Percentiles rank a stretch among this genome's conserved stretches.
These are phyloP conservation scores for Chesias legatella DNA, from an alignment of 2,888 invertebrate genomes.

Conservation along the genomic window DNA sequence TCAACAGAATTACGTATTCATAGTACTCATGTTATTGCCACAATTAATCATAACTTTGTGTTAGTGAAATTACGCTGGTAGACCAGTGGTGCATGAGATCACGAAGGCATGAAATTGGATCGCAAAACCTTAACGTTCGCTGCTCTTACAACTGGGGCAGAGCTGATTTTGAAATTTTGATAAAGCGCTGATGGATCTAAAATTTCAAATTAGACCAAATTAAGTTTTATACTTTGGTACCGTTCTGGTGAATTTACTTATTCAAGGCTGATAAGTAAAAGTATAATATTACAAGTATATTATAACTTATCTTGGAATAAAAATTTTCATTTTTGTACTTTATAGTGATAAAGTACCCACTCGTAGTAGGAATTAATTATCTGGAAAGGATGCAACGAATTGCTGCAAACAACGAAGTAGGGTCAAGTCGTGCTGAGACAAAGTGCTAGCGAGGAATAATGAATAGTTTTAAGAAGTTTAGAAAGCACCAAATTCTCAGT, in stretches of 20 bases:
- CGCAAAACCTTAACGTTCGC: constrained; percentile 60
- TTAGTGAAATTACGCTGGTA: constrained; percentile 73
- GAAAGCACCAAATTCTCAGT: constrained; percentile 61
- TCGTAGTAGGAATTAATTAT: constrained; percentile 45
- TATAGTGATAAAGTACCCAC: constrained; percentile 23
- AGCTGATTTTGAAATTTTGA: constrained; percentile 51
- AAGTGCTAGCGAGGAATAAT: constrained; percentile 70
- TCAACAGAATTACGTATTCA: constrained; percentile 46
- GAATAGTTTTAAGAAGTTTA: constrained; percentile 74
- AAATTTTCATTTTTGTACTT: constrained; percentile 9
- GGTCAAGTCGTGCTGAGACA: constrained; percentile 55
- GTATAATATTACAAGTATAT: background rate
- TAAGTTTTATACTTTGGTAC: constrained; percentile 5
- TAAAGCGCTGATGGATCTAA: constrained; percentile 25
- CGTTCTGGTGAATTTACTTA: background rate
- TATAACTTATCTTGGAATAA: background rate
- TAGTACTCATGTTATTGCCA: constrained; percentile 69
- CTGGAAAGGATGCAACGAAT: constrained; percentile 51
- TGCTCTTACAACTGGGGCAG: constrained; percentile 57
- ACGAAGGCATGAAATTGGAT: constrained; percentile 77
- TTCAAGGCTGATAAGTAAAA: background rate
- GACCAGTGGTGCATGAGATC: constrained; percentile 71
- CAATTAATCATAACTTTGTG: constrained; percentile 79
- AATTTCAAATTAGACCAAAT: constrained; percentile 22
- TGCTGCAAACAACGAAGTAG: constrained; percentile 43